Percentiles rank a stretch among this genome's conserved stretches.
Conservation (phyloP, 2,113 vertebrate genomes). For the Mohoua ochrocephala region DNA sequence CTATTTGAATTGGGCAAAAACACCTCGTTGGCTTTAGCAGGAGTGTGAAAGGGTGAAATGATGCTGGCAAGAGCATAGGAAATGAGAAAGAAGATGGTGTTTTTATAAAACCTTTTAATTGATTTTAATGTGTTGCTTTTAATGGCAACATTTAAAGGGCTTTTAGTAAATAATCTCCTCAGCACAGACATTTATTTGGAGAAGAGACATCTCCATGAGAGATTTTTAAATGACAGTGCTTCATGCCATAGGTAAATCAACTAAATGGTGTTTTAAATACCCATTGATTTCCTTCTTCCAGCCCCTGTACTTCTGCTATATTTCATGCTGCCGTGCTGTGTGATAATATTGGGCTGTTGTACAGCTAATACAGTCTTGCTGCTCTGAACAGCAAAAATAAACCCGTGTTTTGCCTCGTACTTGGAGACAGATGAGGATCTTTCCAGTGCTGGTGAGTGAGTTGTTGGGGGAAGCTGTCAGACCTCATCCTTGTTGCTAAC, state of each 20-base stretch:
- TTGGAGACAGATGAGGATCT: background rate
- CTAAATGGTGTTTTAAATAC: slow-evolving; percentile 41
- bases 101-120: slow-evolving; percentile 40
- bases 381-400: background rate
- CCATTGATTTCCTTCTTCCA: background rate
- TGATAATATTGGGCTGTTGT: background rate
- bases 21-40: background rate
- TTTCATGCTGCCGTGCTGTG: background rate
- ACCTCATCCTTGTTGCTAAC: background rate
- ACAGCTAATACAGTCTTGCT: background rate
- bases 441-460: background rate
- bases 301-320: background rate
- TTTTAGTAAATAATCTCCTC: slow-evolving; percentile 33
- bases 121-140: slow-evolving; percentile 43
- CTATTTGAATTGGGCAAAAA: background rate
- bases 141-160: slow-evolving; percentile 17
- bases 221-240: slow-evolving; percentile 10
- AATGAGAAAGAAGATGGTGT: background rate
- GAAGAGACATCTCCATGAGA: background rate
- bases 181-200: background rate
- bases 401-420: background rate
- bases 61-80: background rate
- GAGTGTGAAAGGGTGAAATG: background rate
- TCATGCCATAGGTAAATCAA: slow-evolving; percentile 18
- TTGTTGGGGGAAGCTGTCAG: background rate